Evolutionary conservation across 2,888 invertebrate genomes (phyloP).

Genomic region (Tetragonula carbonaria): DNA sequence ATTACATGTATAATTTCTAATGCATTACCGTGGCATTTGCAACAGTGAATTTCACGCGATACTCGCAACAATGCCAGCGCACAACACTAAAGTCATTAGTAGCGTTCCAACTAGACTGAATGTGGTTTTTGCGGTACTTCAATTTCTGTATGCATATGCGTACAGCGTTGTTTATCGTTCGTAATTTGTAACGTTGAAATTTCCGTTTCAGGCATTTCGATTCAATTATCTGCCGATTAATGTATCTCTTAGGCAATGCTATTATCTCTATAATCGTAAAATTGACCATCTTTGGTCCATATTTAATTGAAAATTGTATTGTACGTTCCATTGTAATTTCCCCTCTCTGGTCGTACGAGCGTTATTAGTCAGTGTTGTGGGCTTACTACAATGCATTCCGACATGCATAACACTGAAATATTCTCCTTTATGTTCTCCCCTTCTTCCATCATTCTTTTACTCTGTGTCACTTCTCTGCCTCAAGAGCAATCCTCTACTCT

Average conservation of each 20-base stretch:
- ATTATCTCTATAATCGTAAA: background rate
- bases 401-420: slow-evolving; percentile 41
- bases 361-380: slow-evolving; percentile 55
- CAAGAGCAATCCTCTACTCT: slow-evolving; percentile 56
- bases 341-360: slow-evolving; percentile 9
- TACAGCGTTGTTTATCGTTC: slow-evolving; percentile 48
- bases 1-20: background rate
- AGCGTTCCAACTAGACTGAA: slow-evolving; percentile 35
- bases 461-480: slow-evolving; percentile 55
- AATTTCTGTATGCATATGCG: slow-evolving; percentile 20
- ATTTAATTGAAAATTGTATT: background rate
- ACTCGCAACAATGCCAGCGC: slow-evolving; percentile 21
- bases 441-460: slow-evolving; percentile 43
- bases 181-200: slow-evolving; percentile 38
- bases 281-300: background rate
- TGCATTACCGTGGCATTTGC: slow-evolving; percentile 1
- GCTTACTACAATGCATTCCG: slow-evolving; percentile 43
- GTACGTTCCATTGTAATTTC: background rate
- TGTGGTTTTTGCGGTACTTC: slow-evolving; percentile 52
- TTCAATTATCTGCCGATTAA: background rate
- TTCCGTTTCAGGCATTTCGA: background rate
- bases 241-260: background rate
- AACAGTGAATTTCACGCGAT: slow-evolving; percentile 12
- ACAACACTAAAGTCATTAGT: slow-evolving; percentile 27
- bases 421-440: slow-evolving; percentile 38